phyloP scores from a whole-genome alignment of 1,140 invertebrate genomes.

The Gonioctena quinquepunctata region DNA sequence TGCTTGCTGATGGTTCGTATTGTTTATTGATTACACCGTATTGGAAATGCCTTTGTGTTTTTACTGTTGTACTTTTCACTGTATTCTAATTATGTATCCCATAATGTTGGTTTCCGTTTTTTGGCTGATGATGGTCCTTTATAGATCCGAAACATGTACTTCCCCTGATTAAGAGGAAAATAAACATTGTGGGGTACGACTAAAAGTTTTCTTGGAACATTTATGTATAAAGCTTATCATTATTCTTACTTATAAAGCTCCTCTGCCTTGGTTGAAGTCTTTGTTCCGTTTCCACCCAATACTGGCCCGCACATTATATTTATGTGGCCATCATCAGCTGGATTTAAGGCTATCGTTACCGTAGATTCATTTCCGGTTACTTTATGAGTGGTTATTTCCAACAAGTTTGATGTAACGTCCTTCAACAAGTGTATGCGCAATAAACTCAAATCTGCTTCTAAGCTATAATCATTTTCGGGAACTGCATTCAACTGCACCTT shows the following conservation, averaged over 20 bases:
- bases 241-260: constrained; percentile 35
- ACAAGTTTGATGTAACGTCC: constrained; percentile 27
- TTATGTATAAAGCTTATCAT: too few relatives aligned
- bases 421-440: constrained; percentile 35
- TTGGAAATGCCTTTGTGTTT: too few relatives aligned
- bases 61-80: too few relatives aligned
- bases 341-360: constrained; percentile 23
- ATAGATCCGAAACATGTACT: too few relatives aligned
- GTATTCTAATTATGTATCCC: too few relatives aligned
- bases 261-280: constrained; percentile 31
- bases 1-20: too few relatives aligned
- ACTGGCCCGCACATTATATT: constrained; percentile 43
- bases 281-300: constrained; percentile 39
- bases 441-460: constrained; percentile 31
- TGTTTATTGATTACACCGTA: too few relatives aligned
- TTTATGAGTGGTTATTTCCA: constrained; percentile 23
- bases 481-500: constrained; percentile 18
- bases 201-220: too few relatives aligned
- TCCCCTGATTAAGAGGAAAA: too few relatives aligned
- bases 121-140: too few relatives aligned
- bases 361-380: background rate
- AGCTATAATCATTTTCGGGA: background rate
- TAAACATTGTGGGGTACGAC: too few relatives aligned
- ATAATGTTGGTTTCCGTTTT: too few relatives aligned
- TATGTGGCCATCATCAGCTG: constrained; percentile 14